Evolutionary conservation across 2,113 vertebrate species (phyloP).

Genomic region (Dasyprocta punctata): DNA sequence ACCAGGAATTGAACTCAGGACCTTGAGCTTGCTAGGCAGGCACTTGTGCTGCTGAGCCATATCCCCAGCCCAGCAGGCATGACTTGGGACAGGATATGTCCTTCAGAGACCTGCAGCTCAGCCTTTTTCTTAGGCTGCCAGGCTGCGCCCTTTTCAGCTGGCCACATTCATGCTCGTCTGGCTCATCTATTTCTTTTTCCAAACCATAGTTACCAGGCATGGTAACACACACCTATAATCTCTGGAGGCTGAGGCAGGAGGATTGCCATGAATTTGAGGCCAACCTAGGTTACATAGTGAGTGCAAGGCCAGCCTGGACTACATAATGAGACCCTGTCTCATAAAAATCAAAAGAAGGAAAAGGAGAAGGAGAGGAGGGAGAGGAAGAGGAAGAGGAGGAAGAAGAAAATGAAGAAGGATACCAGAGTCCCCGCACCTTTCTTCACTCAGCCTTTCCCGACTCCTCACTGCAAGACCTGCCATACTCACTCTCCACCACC

Average conservation of each 20-base stretch:
- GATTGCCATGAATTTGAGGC: not conserved
- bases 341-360: not conserved
- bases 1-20: too few relatives aligned
- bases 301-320: not conserved
- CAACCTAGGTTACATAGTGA: not conserved
- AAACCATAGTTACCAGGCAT: not conserved
- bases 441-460: not conserved
- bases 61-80: not conserved
- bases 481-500: not conserved
- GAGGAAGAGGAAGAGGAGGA: too few relatives aligned
- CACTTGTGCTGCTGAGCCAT: too few relatives aligned
- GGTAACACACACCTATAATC: not conserved
- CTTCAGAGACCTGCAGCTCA: not conserved
- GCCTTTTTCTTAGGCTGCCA: not conserved
- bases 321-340: not conserved
- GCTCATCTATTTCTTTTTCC: slow-evolving; percentile 29
- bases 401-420: too few relatives aligned
- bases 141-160: not conserved
- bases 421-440: not conserved
- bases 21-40: too few relatives aligned
- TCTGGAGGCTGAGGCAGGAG: not conserved
- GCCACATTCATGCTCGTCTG: not conserved
- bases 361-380: too few relatives aligned
- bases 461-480: slow-evolving; percentile 24
- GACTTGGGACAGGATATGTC: not conserved